Evolutionary conservation across 1,140 invertebrate genomes (phyloP).

Genomic region (Latrodectus geometricus): DNA sequence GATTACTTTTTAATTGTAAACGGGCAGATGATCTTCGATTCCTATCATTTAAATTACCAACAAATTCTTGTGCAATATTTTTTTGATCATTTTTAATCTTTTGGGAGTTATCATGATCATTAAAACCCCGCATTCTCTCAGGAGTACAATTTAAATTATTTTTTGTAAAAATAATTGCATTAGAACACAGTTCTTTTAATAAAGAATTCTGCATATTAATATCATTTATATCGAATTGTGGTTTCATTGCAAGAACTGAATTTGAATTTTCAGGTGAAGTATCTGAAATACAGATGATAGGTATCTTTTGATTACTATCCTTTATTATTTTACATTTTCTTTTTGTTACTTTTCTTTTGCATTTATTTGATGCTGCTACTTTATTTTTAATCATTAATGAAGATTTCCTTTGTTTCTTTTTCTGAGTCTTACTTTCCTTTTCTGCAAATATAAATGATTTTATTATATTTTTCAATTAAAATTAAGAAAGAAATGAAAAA

Average conservation of each 20-base stretch:
- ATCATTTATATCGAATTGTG: background rate
- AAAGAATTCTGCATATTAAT: slow-evolving; percentile 18
- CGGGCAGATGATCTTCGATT: slow-evolving; percentile 6
- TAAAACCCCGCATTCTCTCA: slow-evolving; percentile 24
- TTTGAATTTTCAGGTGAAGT: slow-evolving; percentile 4
- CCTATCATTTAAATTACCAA: background rate
- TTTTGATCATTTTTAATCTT: background rate
- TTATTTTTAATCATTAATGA: too few relatives aligned
- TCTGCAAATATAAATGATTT: too few relatives aligned
- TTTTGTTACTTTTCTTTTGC: too few relatives aligned
- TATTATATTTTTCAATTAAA: too few relatives aligned
- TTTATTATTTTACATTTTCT: too few relatives aligned
- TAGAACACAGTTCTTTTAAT: slow-evolving; percentile 28
- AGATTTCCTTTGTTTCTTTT: too few relatives aligned
- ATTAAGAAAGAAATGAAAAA: too few relatives aligned
- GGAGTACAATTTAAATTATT: background rate
- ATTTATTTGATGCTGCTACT: too few relatives aligned
- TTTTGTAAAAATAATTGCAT: background rate
- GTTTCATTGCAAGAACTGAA: slow-evolving; percentile 25
- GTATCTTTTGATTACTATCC: background rate
- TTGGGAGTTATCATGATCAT: background rate
- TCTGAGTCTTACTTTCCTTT: too few relatives aligned
- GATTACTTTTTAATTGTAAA: slow-evolving; percentile 15
- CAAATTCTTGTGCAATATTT: background rate
- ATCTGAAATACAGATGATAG: slow-evolving; percentile 27